Conservation (phyloP, 2,113 vertebrate genomes). For the Gavialis gangeticus region DNA sequence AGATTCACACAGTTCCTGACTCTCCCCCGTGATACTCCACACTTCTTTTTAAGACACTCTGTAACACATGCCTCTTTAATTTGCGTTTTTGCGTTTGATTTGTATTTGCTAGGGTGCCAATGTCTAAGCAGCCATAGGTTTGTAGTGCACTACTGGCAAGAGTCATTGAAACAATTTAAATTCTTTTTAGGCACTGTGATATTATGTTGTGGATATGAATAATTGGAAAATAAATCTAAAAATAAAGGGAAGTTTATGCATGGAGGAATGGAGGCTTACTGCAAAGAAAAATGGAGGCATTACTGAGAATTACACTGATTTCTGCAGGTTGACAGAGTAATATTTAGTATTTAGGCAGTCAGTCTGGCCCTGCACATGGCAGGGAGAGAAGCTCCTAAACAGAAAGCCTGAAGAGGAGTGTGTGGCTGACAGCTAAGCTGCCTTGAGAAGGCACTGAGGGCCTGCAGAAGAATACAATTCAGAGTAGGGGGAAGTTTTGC, state of each 20-base stretch:
- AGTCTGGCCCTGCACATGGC: too few relatives aligned
- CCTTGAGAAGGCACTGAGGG: too few relatives aligned
- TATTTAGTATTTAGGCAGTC: neutral
- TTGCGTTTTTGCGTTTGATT: neutral
- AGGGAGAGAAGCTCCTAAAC: too few relatives aligned
- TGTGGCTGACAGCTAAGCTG: too few relatives aligned
- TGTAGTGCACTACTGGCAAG: slow-evolving; percentile 2
- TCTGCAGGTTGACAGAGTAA: neutral
- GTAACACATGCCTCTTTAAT: slow-evolving; percentile 12
- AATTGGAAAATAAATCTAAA: neutral
- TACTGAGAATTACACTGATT: neutral
- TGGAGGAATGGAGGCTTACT: slow-evolving; percentile 37
- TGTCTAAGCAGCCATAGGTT: slow-evolving; percentile 11
- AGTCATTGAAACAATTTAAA: slow-evolving; percentile 8
- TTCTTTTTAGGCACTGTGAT: slow-evolving; percentile 1
- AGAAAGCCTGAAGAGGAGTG: too few relatives aligned
- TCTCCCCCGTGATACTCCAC: neutral
- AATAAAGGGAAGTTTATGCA: slow-evolving; percentile 10
- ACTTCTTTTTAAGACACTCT: neutral
- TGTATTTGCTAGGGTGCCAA: slow-evolving; percentile 14
- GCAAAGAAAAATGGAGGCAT: neutral
- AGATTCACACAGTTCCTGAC: neutral
- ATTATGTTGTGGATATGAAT: slow-evolving; percentile 39
- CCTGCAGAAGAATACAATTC: too few relatives aligned
- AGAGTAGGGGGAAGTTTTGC: too few relatives aligned